Evolutionary conservation across 2,888 invertebrate species (phyloP).

Genomic region (Ectemnius continuus): DNA sequence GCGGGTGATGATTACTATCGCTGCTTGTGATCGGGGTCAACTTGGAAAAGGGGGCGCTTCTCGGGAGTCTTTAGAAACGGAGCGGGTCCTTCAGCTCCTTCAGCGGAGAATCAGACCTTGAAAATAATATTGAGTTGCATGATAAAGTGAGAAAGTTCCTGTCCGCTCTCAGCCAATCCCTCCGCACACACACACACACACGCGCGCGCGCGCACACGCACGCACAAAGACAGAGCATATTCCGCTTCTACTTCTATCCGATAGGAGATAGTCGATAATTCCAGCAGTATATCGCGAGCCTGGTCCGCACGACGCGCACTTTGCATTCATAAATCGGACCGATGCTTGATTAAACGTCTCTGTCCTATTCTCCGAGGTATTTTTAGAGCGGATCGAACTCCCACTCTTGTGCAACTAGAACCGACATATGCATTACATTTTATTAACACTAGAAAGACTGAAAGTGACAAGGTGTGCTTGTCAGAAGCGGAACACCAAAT

Average conservation of each 20-base stretch:
- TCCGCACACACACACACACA: too few relatives aligned
- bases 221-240: background rate
- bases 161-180: too few relatives aligned
- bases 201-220: too few relatives aligned
- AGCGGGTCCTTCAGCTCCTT: background rate
- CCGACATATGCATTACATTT: background rate
- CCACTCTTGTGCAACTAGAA: background rate
- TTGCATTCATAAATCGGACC: background rate
- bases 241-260: background rate
- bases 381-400: background rate
- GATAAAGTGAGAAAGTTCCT: background rate
- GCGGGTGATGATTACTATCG: background rate
- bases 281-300: background rate
- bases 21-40: background rate
- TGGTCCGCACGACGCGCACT: background rate
- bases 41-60: background rate
- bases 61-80: too few relatives aligned
- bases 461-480: too few relatives aligned
- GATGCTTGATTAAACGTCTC: slow-evolving; percentile 1
- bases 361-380: background rate
- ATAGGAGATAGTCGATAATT: slow-evolving; percentile 7
- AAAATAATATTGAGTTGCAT: background rate
- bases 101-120: background rate
- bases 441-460: too few relatives aligned
- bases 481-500: too few relatives aligned